Evolutionary conservation across 2,797 vertebrate species (phyloP).

Genomic region (Gila robusta): DNA sequence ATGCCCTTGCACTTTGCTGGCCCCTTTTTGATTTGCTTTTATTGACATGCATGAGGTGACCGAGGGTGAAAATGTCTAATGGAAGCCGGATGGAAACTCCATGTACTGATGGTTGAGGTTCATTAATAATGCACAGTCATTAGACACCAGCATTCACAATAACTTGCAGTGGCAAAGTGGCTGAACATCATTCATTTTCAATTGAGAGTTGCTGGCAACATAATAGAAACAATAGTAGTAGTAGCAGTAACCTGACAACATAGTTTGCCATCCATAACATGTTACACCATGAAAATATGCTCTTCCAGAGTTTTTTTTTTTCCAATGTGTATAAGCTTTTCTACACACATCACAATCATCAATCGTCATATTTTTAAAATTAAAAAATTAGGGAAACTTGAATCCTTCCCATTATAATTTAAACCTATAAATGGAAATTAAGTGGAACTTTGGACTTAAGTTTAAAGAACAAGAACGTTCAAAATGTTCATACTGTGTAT

Average conservation of each 20-base stretch:
- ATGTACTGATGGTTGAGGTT: slow-evolving; percentile 36
- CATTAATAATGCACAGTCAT: slow-evolving; percentile 36
- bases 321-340: neutral
- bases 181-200: neutral
- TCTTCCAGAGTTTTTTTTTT: neutral
- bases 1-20: slow-evolving; percentile 13
- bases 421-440: neutral
- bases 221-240: neutral
- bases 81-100: slow-evolving; percentile 35
- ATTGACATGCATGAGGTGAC: slow-evolving; percentile 49
- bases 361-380: neutral
- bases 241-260: neutral
- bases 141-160: neutral
- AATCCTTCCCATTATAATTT: neutral
- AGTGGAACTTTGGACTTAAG: neutral
- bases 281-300: neutral
- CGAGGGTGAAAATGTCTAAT: slow-evolving; percentile 34
- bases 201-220: neutral
- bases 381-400: neutral
- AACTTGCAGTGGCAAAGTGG: neutral
- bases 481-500: neutral
- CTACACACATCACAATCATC: neutral
- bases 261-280: neutral
- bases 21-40: slow-evolving; percentile 24
- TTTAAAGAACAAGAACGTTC: neutral